phyloP scores from a whole-genome alignment of 2,888 invertebrate genomes.

The Dendrolimus pini region DNA sequence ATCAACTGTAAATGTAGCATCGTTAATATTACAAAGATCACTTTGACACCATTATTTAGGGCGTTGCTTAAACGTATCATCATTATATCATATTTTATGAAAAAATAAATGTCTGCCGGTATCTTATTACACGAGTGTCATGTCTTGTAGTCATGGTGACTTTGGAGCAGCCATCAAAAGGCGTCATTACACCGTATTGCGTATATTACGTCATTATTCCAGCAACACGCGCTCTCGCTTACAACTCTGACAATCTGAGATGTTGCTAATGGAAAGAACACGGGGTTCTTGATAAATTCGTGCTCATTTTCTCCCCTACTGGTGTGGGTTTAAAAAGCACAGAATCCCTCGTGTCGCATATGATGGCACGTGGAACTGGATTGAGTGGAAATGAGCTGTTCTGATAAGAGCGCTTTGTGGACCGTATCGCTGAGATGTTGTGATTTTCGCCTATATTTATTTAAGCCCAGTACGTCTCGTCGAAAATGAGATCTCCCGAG shows the following conservation, averaged over 20 bases:
- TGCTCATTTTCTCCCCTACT: constrained; percentile 38
- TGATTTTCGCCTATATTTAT: background rate
- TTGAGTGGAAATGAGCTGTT: constrained; percentile 60
- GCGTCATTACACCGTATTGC: constrained; percentile 55
- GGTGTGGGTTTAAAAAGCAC: constrained; percentile 42
- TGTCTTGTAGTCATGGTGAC: constrained; percentile 49
- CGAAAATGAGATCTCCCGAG: background rate
- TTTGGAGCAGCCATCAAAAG: constrained; percentile 52
- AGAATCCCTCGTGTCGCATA: constrained; percentile 30
- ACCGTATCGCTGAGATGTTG: constrained; percentile 17
- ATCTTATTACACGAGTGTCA: constrained; percentile 41
- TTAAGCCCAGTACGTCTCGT: background rate
- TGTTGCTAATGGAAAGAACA: constrained; percentile 67
- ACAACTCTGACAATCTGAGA: constrained; percentile 63
- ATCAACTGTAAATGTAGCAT: constrained; percentile 9
- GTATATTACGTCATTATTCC: constrained; percentile 62
- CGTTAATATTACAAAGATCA: background rate
- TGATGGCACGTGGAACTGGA: constrained; percentile 46
- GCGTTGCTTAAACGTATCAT: constrained; percentile 15
- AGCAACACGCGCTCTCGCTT: constrained; percentile 40
- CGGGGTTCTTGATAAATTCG: constrained; percentile 63
- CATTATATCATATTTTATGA: constrained; percentile 26
- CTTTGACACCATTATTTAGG: constrained; percentile 9
- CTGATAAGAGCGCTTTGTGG: constrained; percentile 47
- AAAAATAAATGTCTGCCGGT: constrained; percentile 43